Base-by-base conservation (phyloP, 1,140 invertebrate species). In the Rhopalosiphum maidis region DNA sequence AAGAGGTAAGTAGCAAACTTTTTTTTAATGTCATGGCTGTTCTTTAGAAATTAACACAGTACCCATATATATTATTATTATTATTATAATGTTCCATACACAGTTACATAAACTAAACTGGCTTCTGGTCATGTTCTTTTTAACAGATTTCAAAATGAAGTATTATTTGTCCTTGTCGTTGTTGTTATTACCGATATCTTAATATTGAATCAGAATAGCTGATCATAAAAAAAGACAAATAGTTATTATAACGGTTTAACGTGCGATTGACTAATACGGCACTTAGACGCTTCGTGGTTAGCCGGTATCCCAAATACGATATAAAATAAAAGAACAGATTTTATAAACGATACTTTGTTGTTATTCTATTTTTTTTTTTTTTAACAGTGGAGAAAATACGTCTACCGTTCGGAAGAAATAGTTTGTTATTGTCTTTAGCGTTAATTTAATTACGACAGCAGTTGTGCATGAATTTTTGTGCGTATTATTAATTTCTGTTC, bases 61-160 rank as follows among this genome's bases (percentile, higher is more conserved):
- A 55, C 25, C 9, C 23, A 25, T 85, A 85, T 43, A 23, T 85
- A 85, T 43, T 86, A 46, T 86, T 86, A 86, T 11, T 51, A 89
- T 55, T 46, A 48, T 88, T 88, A 48, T 46, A 22, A 41, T 48
- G 35, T 21, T 41, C 35, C 48, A 35, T 25, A 37, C 35, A 55
- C 22, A 54, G 51, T 89, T 89, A 89, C 88, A 89, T 55, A 89
- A 89, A 55, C 88, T 37, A 35, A 37, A 89, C 51, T 89, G 48
- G 88, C 88, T 89, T 89, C 88, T 89, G 51, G 88, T 55, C 51
- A 89, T n/a, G 88, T 55, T 48, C 46, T 54, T 41, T 55, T 89
- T 54, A 89, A 37, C n/a, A 35, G 51, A 89, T 89, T 89, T 89
- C 88, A 55, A 89, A 89, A 89, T 37, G 51, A 25, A 9, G 35